phyloP scores from a whole-genome alignment of 2,888 invertebrate species.

The Tiliacea aurago region DNA sequence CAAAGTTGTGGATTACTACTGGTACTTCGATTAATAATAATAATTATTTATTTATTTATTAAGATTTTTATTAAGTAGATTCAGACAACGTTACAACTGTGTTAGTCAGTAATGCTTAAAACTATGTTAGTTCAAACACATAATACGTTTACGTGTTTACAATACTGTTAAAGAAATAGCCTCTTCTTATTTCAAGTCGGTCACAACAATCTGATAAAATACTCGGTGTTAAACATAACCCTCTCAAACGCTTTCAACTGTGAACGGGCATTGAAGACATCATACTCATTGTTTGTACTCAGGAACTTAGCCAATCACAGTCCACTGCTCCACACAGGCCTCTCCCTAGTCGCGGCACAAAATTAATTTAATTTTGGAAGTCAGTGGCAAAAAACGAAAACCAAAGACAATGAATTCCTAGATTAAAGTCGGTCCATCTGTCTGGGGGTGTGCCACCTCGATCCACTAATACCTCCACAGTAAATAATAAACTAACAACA shows the following conservation, averaged over 20 bases:
- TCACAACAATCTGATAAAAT: background rate
- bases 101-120: no score
- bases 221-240: background rate
- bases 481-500: constrained; percentile 71
- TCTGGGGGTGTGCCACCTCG: background rate
- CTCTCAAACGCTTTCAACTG: background rate
- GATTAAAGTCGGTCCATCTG: background rate
- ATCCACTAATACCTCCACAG: background rate
- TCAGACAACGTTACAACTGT: background rate
- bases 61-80: background rate
- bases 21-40: constrained; percentile 1
- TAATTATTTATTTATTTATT: background rate
- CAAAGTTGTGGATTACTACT: background rate
- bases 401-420: background rate
- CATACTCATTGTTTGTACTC: background rate
- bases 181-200: background rate
- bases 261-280: background rate
- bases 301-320: background rate
- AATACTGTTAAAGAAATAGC: no score
- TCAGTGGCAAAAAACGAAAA: background rate
- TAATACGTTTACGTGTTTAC: no score
- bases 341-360: background rate
- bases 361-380: background rate
- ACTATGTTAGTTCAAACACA: no score
- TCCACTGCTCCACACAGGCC: background rate